Percentiles rank a stretch among this genome's conserved stretches.
Conservation (phyloP, 2,888 invertebrate species). For the Muscina levida region DNA sequence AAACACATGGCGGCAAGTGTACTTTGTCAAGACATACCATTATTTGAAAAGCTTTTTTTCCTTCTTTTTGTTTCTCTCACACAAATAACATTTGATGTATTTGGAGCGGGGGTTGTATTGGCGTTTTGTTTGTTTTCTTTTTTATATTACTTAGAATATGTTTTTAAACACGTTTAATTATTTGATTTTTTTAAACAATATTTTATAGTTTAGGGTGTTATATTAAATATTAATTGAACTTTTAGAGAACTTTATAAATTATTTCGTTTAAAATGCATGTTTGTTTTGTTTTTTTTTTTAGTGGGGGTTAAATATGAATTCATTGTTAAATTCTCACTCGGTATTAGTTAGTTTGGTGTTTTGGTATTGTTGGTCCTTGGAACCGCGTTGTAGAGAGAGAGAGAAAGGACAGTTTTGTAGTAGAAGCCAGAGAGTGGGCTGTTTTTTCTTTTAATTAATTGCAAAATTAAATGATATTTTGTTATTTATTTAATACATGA, state of each 20-base stretch:
- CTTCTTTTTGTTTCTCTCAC: too few species aligned
- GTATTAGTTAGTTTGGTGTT: conserved; percentile 1
- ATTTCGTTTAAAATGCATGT: conserved; percentile 5
- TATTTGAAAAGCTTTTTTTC: neutral
- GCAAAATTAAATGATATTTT: neutral
- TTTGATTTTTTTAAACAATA: conserved; percentile 23
- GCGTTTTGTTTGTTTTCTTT: conserved; percentile 13
- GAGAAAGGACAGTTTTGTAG: too few species aligned
- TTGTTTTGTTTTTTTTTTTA: conserved; percentile 18
- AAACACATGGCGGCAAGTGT: neutral
- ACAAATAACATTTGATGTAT: conserved; percentile 22
- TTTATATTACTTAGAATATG: neutral
- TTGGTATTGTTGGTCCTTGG: conserved; percentile 26
- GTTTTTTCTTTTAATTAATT: conserved; percentile 1
- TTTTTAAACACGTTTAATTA: too few species aligned
- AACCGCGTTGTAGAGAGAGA: neutral
- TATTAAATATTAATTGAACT: conserved; percentile 29
- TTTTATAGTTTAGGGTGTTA: neutral
- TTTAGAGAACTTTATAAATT: conserved; percentile 6
- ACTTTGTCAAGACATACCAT: conserved; percentile 5
- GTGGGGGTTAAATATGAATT: too few species aligned
- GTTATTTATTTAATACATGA: neutral
- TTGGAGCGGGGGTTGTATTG: conserved; percentile 1
- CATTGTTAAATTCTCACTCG: conserved; percentile 28
- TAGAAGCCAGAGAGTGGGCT: neutral